A percentile compares a stretch with the other conserved stretches of the same genome.
Evolutionary conservation across 35 echinoderm and acorn worm genomes (phyloP).

Genomic region (Stichopus chloronotus): DNA sequence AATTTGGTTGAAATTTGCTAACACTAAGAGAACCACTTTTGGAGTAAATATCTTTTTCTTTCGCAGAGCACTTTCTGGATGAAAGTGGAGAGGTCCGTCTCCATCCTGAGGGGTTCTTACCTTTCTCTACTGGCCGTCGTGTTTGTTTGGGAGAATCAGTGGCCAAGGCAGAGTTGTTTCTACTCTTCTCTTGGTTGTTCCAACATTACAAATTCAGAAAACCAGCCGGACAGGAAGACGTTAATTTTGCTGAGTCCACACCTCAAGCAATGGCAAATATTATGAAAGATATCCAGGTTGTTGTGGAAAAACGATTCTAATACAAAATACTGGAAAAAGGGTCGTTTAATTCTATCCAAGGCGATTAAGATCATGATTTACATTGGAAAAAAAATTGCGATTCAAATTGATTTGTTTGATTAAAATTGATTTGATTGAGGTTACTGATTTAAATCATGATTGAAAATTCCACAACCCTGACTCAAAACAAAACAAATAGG

Average conservation of each 20-base stretch:
- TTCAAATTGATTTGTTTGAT: no score
- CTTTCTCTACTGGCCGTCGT: constrained; percentile 73
- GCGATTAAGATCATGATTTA: no score
- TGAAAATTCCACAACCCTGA: no score
- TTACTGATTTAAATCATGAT: no score
- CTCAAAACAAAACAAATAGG: no score
- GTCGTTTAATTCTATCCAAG: no score
- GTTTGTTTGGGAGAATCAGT: constrained; percentile 73
- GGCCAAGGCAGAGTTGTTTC: constrained; percentile 80
- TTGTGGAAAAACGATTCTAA: background rate
- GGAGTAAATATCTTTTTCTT: background rate
- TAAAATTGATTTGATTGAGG: no score
- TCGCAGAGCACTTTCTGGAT: constrained; percentile 78
- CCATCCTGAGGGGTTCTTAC: constrained; percentile 65
- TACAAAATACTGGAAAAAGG: no score
- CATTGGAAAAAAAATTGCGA: no score
- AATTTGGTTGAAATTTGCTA: no score
- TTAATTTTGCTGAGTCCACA: no score
- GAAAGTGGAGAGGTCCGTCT: constrained; percentile 13
- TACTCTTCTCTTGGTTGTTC: constrained; percentile 69
- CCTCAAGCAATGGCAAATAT: background rate
- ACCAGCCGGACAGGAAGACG: constrained; percentile 44
- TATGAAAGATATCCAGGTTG: background rate
- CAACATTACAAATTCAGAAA: constrained; percentile 66
- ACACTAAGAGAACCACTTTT: no score